These are phyloP conservation scores for Cepphus grylle DNA, from an alignment of 2,113 vertebrate species.

Conservation along the genomic window DNA sequence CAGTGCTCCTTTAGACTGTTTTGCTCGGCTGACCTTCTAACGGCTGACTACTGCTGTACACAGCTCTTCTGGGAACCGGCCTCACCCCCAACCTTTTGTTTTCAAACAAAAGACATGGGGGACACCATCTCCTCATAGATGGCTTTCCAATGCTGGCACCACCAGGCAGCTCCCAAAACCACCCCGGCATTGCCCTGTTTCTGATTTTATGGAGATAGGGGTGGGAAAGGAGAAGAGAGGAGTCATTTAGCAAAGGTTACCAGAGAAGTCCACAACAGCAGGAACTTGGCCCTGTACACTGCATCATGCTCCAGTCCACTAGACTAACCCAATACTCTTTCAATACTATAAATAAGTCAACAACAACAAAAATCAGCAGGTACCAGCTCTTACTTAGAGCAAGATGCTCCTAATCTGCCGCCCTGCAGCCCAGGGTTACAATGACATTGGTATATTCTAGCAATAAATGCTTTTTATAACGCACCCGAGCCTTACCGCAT, in stretches of 20 bases:
- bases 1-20: background rate
- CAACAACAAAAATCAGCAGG: background rate
- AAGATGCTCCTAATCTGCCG: background rate
- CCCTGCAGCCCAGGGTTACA: background rate
- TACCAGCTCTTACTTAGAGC: background rate
- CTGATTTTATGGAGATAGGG: background rate
- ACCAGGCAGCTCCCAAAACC: background rate
- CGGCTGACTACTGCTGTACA: background rate
- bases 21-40: background rate
- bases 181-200: accelerated
- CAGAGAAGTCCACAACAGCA: accelerated
- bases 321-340: background rate
- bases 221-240: background rate
- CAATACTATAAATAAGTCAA: background rate
- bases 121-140: accelerated
- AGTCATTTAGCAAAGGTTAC: background rate
- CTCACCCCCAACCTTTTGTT: background rate
- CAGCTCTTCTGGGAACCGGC: background rate
- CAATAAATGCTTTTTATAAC: background rate
- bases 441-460: background rate
- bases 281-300: background rate
- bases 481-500: background rate
- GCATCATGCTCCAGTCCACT: background rate
- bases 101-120: background rate
- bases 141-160: accelerated